These are phyloP conservation scores for Diplosoma virens DNA, from an alignment of 23 tunicate species.

Conservation along the genomic window DNA sequence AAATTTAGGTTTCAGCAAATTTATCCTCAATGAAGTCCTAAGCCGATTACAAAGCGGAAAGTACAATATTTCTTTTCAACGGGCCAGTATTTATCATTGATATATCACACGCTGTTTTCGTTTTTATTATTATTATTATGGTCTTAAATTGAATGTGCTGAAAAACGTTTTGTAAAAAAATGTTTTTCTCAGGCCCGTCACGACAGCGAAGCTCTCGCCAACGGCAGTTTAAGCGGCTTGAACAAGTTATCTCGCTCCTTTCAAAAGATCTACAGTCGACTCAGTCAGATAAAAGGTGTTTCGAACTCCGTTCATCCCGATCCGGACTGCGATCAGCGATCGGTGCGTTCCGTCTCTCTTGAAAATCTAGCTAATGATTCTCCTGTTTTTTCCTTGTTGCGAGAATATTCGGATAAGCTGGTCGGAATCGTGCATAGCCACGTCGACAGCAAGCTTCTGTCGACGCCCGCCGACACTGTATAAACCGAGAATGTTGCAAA, in stretches of 20 bases:
- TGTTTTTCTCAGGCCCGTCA: neutral
- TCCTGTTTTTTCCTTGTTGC: constrained; percentile 42
- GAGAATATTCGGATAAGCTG: constrained; percentile 57
- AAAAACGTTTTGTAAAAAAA: no score
- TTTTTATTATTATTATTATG: no score
- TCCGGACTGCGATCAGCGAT: neutral
- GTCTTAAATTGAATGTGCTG: no score
- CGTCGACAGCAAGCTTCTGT: neutral
- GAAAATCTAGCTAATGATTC: constrained; percentile 30
- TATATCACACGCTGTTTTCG: no score
- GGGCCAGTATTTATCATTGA: no score
- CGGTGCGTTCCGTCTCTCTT: constrained; percentile 17
- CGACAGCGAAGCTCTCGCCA: neutral
- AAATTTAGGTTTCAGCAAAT: no score
- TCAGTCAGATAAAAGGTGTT: neutral
- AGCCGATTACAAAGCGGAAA: no score
- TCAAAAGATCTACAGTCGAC: constrained; percentile 12
- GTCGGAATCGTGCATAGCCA: constrained; percentile 45
- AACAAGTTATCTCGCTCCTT: constrained; percentile 22
- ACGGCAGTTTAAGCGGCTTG: constrained; percentile 9
- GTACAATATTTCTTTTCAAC: no score
- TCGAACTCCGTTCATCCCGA: constrained; percentile 1
- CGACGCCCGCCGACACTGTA: constrained; percentile 17
- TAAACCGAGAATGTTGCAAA: neutral
- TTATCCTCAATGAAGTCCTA: no score